These are phyloP conservation scores for Drosophila anomalipes DNA, from an alignment of 2,888 invertebrate species.

Conservation along the genomic window DNA sequence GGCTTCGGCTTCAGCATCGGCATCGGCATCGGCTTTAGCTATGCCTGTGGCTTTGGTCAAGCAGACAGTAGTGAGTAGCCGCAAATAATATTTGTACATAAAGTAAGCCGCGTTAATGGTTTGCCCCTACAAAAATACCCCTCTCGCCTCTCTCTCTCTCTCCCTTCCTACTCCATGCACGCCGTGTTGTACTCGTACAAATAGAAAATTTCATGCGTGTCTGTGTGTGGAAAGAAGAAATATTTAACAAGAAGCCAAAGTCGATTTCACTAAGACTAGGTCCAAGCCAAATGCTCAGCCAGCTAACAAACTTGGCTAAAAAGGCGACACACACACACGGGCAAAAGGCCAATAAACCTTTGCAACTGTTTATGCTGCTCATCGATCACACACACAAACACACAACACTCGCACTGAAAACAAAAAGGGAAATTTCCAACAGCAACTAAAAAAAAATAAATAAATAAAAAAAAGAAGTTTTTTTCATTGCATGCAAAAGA, in stretches of 20 bases:
- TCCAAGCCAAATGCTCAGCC: constrained; percentile 51
- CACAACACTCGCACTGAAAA: constrained; percentile 37
- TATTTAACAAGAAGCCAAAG: constrained; percentile 71
- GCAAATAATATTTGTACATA: constrained; percentile 38
- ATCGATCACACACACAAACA: constrained; percentile 66
- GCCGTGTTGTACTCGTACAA: constrained; percentile 57
- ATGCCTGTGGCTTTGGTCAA: constrained; percentile 11
- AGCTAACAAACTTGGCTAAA: constrained; percentile 55
- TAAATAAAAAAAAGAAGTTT: constrained; percentile 15
- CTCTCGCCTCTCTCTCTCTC: not conserved
- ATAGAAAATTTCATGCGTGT: constrained; percentile 68
- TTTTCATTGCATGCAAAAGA: constrained; percentile 51
- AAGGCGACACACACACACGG: constrained; percentile 64
- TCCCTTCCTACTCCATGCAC: constrained; percentile 1
- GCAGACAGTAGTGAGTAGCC: constrained; percentile 25
- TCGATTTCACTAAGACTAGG: constrained; percentile 66
- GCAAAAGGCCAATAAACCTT: constrained; percentile 79
- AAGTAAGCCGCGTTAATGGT: constrained; percentile 42
- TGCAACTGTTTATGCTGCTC: constrained; percentile 61
- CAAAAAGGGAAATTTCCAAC: constrained; percentile 71
- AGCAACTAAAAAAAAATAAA: constrained; percentile 18
- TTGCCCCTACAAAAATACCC: constrained; percentile 6
- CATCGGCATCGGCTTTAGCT: not conserved
- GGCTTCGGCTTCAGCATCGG: not conserved
- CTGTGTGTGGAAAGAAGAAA: constrained; percentile 58